phyloP scores from a whole-genome alignment of 2,888 invertebrate species.

The Maniola hyperantus region DNA sequence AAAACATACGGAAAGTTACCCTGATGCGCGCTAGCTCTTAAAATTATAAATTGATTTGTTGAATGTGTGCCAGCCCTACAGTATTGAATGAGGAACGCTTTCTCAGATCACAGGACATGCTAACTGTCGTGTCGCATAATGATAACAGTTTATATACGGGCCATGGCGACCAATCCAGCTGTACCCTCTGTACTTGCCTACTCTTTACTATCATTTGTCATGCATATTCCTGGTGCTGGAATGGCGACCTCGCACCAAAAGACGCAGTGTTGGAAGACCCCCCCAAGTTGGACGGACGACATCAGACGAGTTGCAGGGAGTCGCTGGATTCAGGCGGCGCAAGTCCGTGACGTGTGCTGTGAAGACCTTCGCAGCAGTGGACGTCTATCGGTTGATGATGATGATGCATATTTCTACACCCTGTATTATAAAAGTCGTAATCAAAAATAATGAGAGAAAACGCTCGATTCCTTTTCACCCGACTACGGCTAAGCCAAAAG shows the following conservation, averaged over 20 bases:
- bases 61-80: conserved; percentile 1
- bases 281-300: no score
- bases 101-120: conserved; percentile 34
- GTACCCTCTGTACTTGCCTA: background rate
- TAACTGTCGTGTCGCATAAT: conserved; percentile 30
- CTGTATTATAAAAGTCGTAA: background rate
- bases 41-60: background rate
- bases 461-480: no score
- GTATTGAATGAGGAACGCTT: conserved; percentile 24
- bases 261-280: no score
- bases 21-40: no score
- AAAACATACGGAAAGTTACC: no score
- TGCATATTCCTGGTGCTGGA: background rate
- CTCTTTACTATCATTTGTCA: conserved; percentile 2
- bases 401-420: background rate
- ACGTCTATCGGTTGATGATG: no score
- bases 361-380: no score
- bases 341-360: no score
- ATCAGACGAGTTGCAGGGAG: no score
- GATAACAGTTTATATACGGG: conserved; percentile 25
- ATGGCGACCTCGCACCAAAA: no score
- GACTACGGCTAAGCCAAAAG: no score
- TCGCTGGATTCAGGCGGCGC: no score
- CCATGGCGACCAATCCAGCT: conserved; percentile 17
- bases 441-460: background rate